A percentile compares a stretch with the other conserved stretches of the same genome.
phyloP scores from a whole-genome alignment of 2,888 invertebrate species.

The Agelastica alni region DNA sequence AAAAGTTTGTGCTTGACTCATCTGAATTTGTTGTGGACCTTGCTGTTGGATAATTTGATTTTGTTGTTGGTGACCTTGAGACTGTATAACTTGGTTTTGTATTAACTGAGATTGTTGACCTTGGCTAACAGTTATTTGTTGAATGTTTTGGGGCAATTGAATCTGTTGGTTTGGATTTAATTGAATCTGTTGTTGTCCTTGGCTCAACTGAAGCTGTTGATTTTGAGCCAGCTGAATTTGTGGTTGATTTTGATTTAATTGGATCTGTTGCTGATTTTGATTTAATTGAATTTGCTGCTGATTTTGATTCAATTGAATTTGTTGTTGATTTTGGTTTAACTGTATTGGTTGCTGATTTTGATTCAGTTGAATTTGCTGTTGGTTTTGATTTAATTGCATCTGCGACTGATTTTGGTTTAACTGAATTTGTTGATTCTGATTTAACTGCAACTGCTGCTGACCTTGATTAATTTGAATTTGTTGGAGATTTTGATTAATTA shows the following conservation, averaged over 20 bases:
- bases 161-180: constrained; percentile 31
- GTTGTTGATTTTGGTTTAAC: constrained; percentile 35
- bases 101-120: constrained; percentile 42
- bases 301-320: constrained; percentile 36
- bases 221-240: constrained; percentile 30
- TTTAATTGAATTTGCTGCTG: constrained; percentile 26
- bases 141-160: constrained; percentile 30
- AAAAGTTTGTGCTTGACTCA: constrained; percentile 33
- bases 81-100: constrained; percentile 41
- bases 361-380: constrained; percentile 43
- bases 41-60: constrained; percentile 50
- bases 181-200: constrained; percentile 29
- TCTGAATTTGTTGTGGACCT: constrained; percentile 35
- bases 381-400: constrained; percentile 54
- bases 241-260: constrained; percentile 29
- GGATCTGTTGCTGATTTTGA: constrained; percentile 14
- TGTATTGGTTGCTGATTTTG: constrained; percentile 50
- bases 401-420: constrained; percentile 41
- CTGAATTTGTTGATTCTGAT: constrained; percentile 25
- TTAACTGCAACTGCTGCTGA: constrained; percentile 37
- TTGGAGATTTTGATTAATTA: constrained; percentile 30
- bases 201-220: constrained; percentile 17
- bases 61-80: constrained; percentile 43
- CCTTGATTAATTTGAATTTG: constrained; percentile 31
- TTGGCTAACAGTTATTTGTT: constrained; percentile 36